These are phyloP conservation scores for Linurgus olivaceus DNA, from an alignment of 2,797 vertebrate genomes.

Conservation along the genomic window DNA sequence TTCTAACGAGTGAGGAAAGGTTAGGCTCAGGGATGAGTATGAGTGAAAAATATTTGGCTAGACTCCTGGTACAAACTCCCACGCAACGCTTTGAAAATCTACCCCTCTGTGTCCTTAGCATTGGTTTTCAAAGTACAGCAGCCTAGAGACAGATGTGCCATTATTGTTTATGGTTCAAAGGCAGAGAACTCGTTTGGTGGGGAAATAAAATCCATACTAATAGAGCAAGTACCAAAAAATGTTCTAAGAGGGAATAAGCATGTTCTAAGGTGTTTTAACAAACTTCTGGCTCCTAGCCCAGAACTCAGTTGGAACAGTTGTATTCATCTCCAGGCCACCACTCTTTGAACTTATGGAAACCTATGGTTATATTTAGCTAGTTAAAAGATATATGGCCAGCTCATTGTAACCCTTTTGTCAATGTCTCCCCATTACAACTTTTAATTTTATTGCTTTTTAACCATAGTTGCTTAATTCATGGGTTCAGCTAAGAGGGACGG, in stretches of 20 bases:
- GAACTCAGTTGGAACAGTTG: conserved; percentile 49
- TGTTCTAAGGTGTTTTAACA: conserved; percentile 66
- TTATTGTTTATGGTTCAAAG: conserved; percentile 63
- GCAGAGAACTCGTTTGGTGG: conserved; percentile 58
- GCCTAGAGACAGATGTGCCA: conserved; percentile 45
- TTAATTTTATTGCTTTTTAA: conserved; percentile 68
- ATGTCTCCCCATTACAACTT: conserved; percentile 59
- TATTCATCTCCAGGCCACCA: conserved; percentile 64
- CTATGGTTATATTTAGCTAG: conserved; percentile 67
- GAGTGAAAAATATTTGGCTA: conserved; percentile 52
- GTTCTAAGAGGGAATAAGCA: conserved; percentile 56
- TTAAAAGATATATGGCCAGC: conserved; percentile 57
- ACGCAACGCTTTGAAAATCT: conserved; percentile 14
- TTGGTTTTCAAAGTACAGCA: conserved; percentile 55
- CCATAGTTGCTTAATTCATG: conserved; percentile 53
- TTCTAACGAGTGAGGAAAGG: background rate
- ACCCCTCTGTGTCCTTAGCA: conserved; percentile 39
- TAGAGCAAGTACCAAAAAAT: conserved; percentile 53
- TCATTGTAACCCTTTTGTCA: conserved; percentile 51
- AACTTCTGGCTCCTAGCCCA: conserved; percentile 38
- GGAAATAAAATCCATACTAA: conserved; percentile 66
- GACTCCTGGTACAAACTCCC: conserved; percentile 57
- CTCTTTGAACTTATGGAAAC: conserved; percentile 70
- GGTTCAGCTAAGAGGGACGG: conserved; percentile 12
- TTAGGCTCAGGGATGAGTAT: conserved; percentile 34